These are phyloP conservation scores for Halichondria panicea DNA, from an alignment of 37 sponge, comb jelly and placozoan genomes.

Conservation along the genomic window DNA sequence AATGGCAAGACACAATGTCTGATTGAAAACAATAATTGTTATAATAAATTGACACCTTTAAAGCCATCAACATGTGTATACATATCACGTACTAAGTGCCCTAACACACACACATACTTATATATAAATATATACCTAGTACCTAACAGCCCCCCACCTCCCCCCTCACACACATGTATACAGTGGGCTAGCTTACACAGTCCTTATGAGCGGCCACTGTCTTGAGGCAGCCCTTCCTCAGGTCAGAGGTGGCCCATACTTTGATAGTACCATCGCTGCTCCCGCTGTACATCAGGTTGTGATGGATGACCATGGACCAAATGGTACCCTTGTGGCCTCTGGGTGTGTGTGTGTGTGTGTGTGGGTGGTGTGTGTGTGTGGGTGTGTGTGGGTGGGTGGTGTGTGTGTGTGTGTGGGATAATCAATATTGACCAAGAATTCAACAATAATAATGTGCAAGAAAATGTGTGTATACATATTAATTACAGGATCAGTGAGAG, in stretches of 20 bases:
- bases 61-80: background rate
- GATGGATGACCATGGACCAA: conserved; percentile 63
- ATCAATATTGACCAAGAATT: background rate
- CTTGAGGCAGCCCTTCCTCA: conserved; percentile 82
- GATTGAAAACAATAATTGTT: background rate
- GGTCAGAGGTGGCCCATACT: conserved; percentile 80
- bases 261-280: conserved; percentile 88
- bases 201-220: conserved; percentile 80
- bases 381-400: conserved; percentile 2
- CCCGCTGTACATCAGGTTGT: conserved; percentile 69
- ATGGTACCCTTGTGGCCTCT: conserved; percentile 88
- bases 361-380: conserved; percentile 26
- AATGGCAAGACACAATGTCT: conserved; percentile 75
- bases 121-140: background rate
- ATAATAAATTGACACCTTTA: background rate
- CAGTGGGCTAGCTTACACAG: conserved; percentile 49
- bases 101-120: background rate
- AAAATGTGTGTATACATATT: background rate
- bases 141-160: background rate
- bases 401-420: background rate
- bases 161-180: background rate
- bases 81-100: background rate
- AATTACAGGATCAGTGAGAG: too few relatives aligned
- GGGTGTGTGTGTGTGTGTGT: conserved; percentile 4
- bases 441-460: background rate